Conservation (phyloP, 2,888 invertebrate species). For the Sinhomidia bicolor region DNA sequence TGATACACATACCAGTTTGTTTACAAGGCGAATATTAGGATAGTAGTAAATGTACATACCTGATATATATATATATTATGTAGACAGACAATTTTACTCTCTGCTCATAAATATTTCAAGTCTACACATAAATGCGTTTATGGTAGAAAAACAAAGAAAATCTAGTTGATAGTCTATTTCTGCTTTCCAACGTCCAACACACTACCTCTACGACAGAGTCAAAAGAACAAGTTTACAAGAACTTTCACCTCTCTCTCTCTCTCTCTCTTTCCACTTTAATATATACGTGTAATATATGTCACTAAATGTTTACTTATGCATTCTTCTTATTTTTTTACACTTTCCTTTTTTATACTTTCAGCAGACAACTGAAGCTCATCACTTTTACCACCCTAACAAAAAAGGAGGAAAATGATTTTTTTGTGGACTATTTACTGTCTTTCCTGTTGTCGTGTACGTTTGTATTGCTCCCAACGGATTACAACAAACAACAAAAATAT, state of each 20-base stretch:
- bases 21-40: background rate
- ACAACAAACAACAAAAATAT: constrained; percentile 48
- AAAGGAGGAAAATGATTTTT: background rate
- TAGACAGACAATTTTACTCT: background rate
- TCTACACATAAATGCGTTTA: constrained; percentile 15
- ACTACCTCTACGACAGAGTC: background rate
- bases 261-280: background rate
- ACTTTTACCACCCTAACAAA: background rate
- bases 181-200: background rate
- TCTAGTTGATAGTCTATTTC: background rate
- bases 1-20: background rate
- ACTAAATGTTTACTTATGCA: background rate
- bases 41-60: no score
- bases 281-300: background rate
- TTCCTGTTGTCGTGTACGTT: constrained; percentile 12
- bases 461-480: constrained; percentile 59
- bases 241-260: constrained; percentile 53
- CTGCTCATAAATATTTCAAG: constrained; percentile 60
- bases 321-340: constrained; percentile 12
- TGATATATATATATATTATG: no score
- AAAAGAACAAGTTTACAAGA: background rate
- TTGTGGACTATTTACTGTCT: background rate
- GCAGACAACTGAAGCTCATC: constrained; percentile 4
- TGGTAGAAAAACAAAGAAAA: background rate
- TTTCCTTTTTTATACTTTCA: background rate